Evolutionary conservation across 2,888 invertebrate genomes (phyloP), one percentile per base, ranked within the genome.

Genomic region (Clitarchus hookeri): DNA sequence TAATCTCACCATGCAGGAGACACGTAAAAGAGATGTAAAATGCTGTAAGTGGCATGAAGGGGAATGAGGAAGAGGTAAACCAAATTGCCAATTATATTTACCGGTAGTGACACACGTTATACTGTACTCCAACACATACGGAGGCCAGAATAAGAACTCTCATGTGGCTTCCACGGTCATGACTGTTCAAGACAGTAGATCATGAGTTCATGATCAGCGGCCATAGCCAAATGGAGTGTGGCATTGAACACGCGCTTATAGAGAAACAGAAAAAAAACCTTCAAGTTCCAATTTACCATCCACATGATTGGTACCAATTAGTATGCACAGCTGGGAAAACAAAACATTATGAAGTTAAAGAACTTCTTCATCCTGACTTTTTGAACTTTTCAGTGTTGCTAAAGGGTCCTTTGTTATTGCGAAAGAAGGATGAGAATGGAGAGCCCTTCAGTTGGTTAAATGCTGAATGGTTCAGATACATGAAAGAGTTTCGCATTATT

Each of bases 371-470:
- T 83, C 11, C 19, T 83, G 83, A 83, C 44, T 84, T 84, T 48
- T 44, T 84, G 48, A 53, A 84, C 84, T 44, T 84, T 84, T 44
- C 84, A 84, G 84, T 48, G 26, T 84, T 84, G 44, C 44, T 84
- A n/a, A 65, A 65, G 65, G 65, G 65, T 23, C 65, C 65, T 65
- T 65, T 65, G 65, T 65, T 84, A 84, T 53, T 84, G 3, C 8
- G 84, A 3, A 84, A 84, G 44, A 84, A 84, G 84, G 84, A 36
- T 84, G 84, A 44, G 53, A 84, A 19, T 84, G 84, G 84, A 84
- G 44, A 84, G 3, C 25, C 84, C 84, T 84, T 84, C 25, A 84
- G 44, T 44, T 48, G 84, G 84, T 53, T 84, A 84, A 84, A 84
- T 84, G 48, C 84, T 44, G 44, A 84, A 84, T 84, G 84, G 84